Evolutionary conservation across 2,113 vertebrate species (phyloP).

Genomic region (Eurystomus gularis): DNA sequence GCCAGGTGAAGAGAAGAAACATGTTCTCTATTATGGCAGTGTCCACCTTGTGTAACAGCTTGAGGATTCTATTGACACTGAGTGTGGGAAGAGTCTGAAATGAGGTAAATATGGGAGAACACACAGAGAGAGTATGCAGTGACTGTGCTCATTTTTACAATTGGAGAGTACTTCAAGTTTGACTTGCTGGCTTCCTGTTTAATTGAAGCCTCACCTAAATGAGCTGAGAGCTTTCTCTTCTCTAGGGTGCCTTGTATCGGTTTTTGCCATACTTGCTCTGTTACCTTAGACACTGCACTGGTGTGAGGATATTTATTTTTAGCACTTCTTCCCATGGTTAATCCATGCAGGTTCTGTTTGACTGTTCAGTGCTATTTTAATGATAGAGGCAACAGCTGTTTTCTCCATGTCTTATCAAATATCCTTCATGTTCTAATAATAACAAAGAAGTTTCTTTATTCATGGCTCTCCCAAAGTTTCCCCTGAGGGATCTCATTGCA

Average conservation of each 20-base stretch:
- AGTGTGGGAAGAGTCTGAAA: neutral
- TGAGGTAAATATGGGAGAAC: neutral
- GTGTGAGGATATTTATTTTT: conserved; percentile 34
- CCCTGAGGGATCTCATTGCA: neutral
- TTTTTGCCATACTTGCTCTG: neutral
- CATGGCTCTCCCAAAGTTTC: neutral
- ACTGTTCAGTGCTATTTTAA: neutral
- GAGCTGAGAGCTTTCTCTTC: neutral
- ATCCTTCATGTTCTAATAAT: conserved; percentile 46
- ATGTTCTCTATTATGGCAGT: neutral
- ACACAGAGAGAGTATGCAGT: neutral
- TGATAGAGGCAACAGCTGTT: conserved; percentile 45
- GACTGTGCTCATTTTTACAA: neutral
- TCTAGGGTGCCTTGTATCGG: neutral
- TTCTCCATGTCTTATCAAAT: conserved; percentile 42
- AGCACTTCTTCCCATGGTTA: conserved; percentile 13
- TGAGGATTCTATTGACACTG: accelerated
- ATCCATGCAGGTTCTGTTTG: conserved; percentile 6
- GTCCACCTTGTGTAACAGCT: neutral
- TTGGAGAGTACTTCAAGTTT: neutral
- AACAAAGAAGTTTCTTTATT: conserved; percentile 27
- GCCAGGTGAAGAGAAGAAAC: neutral
- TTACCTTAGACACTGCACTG: neutral
- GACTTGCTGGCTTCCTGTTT: neutral
- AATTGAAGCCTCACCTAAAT: neutral